phyloP scores from a whole-genome alignment of 2,888 invertebrate genomes.

The Biston stratarius region DNA sequence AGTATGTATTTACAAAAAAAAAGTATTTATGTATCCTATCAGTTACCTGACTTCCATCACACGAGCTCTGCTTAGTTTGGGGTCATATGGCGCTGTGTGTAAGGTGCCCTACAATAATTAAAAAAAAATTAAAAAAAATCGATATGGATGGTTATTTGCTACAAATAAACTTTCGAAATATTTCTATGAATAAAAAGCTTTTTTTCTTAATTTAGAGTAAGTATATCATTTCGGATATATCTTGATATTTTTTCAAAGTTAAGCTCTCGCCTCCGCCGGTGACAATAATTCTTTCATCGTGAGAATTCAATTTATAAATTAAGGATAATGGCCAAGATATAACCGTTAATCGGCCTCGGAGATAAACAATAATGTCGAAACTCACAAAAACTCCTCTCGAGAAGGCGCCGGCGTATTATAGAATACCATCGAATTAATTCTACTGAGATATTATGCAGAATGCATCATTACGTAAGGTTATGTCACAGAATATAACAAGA shows the following conservation, averaged over 20 bases:
- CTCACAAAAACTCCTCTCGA: constrained; percentile 15
- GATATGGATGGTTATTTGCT: no score
- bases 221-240: background rate
- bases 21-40: no score
- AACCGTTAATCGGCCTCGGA: constrained; percentile 18
- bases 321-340: constrained; percentile 17
- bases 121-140: no score
- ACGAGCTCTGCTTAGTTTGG: no score
- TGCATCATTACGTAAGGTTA: constrained; percentile 27
- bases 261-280: background rate
- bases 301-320: constrained; percentile 20
- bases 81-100: no score
- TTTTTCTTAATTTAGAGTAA: no score
- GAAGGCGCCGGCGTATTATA: constrained; percentile 23
- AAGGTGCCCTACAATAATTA: no score
- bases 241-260: background rate
- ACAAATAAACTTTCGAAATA: no score
- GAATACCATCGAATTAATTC: constrained; percentile 26
- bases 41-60: no score
- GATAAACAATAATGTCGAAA: constrained; percentile 23
- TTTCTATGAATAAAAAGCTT: no score
- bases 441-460: constrained; percentile 26
- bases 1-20: no score
- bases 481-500: constrained; percentile 1
- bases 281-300: constrained; percentile 9